Conservation (phyloP, 2,797 vertebrate genomes). For the Valencia hispanica region DNA sequence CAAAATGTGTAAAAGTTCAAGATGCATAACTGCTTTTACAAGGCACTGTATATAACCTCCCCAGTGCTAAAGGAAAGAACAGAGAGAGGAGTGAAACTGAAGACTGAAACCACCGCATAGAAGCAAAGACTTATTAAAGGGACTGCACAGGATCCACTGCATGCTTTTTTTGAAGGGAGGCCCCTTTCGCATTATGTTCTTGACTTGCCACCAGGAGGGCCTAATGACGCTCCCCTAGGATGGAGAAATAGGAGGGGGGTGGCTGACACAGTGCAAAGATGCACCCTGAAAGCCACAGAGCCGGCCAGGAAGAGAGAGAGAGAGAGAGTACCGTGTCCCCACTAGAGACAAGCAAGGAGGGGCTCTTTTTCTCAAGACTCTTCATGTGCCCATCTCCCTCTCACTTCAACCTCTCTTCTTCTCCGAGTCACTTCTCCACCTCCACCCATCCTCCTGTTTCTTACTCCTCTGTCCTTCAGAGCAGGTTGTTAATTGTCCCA, state of each 20-base stretch:
- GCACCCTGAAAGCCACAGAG: constrained; percentile 69
- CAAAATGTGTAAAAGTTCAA: not conserved
- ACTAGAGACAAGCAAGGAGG: constrained; percentile 63
- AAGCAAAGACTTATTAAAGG: constrained; percentile 73
- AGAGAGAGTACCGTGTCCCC: constrained; percentile 67
- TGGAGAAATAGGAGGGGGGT: constrained; percentile 60
- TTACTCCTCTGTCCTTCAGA: constrained; percentile 40
- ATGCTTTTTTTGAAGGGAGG: constrained; percentile 80
- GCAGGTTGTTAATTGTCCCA: constrained; percentile 67
- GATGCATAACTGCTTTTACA: not conserved
- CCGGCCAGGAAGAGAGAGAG: constrained; percentile 43
- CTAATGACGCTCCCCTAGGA: constrained; percentile 82
- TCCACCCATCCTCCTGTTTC: constrained; percentile 51
- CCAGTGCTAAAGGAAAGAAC: constrained; percentile 70
- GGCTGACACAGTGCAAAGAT: constrained; percentile 81
- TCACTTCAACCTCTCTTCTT: constrained; percentile 71
- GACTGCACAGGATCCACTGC: constrained; percentile 57
- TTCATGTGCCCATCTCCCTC: constrained; percentile 74
- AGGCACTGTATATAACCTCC: constrained; percentile 17
- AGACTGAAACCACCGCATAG: constrained; percentile 55
- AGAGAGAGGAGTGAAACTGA: constrained; percentile 68
- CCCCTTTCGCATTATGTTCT: constrained; percentile 92
- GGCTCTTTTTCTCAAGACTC: constrained; percentile 74
- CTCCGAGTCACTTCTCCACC: constrained; percentile 63
- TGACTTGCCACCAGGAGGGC: constrained; percentile 90